Conservation (phyloP, 2,888 invertebrate species). For the Miltochrista miniata region DNA sequence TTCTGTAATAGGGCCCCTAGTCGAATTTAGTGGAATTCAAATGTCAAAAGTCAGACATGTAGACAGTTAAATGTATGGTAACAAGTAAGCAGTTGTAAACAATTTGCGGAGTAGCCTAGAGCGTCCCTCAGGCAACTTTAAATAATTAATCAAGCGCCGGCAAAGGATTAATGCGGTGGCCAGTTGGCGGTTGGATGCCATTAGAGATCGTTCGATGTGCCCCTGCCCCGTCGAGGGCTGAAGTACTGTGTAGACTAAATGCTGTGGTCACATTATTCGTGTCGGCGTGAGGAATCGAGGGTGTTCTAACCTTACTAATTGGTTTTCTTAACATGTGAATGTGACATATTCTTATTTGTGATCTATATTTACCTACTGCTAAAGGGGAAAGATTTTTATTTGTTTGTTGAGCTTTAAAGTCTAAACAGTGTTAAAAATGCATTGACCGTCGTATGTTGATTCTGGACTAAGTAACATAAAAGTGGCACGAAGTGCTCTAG, state of each 20-base stretch:
- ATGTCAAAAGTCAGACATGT: constrained; percentile 6
- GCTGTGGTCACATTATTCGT: constrained; percentile 73
- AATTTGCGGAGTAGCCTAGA: constrained; percentile 61
- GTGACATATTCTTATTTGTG: constrained; percentile 17
- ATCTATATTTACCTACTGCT: too few species aligned
- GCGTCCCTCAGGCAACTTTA: constrained; percentile 69
- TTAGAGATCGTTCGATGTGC: constrained; percentile 76
- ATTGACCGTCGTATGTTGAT: too few species aligned
- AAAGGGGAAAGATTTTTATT: too few species aligned
- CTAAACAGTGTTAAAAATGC: too few species aligned
- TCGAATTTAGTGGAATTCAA: neutral
- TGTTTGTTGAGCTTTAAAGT: too few species aligned
- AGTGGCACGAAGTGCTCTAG: too few species aligned
- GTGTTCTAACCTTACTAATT: constrained; percentile 39
- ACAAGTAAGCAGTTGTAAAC: constrained; percentile 57
- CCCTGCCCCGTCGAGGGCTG: constrained; percentile 57
- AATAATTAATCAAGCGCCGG: constrained; percentile 81
- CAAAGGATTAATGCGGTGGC: constrained; percentile 82
- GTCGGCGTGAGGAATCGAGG: constrained; percentile 48
- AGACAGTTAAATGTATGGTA: constrained; percentile 30
- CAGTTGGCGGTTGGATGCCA: constrained; percentile 80
- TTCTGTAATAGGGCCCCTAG: too few species aligned
- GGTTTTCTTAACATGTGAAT: constrained; percentile 39
- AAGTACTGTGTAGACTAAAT: constrained; percentile 59
- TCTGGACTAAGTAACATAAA: too few species aligned